Percentiles rank a stretch among this genome's conserved stretches.
These are phyloP conservation scores for Leptodactylus fallax DNA, from an alignment of 2,797 vertebrate species.

Conservation along the genomic window DNA sequence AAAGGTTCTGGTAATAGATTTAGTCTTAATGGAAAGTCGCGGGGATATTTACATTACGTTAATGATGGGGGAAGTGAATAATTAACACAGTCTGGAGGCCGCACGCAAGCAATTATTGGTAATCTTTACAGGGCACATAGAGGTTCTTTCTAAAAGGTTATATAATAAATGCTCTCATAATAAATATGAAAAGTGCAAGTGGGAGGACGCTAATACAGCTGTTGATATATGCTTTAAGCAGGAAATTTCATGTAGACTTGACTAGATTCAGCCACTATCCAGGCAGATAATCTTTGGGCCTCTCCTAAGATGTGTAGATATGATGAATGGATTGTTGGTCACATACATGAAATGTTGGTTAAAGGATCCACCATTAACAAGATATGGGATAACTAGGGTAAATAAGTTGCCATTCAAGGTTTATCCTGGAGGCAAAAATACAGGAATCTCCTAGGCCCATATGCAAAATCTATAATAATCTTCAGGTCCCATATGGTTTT, in stretches of 20 bases:
- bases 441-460: too few species aligned
- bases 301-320: neutral
- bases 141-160: constrained; percentile 34
- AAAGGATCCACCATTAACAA: neutral
- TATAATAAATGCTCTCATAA: constrained; percentile 14
- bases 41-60: constrained; percentile 29
- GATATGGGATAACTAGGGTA: too few species aligned
- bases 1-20: neutral
- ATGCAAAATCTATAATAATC: too few species aligned
- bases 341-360: neutral
- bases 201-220: neutral
- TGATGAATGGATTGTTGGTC: neutral
- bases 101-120: constrained; percentile 15
- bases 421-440: too few species aligned
- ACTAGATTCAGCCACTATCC: neutral
- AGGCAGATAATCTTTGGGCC: neutral
- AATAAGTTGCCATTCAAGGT: too few species aligned
- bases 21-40: constrained; percentile 13
- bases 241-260: neutral
- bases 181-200: neutral
- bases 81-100: constrained; percentile 48
- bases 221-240: neutral
- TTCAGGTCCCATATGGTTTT: too few species aligned
- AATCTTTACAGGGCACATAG: constrained; percentile 27
- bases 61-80: constrained; percentile 20